phyloP scores from a whole-genome alignment of 1,140 invertebrate genomes.

The Mesaphorura yosii region DNA sequence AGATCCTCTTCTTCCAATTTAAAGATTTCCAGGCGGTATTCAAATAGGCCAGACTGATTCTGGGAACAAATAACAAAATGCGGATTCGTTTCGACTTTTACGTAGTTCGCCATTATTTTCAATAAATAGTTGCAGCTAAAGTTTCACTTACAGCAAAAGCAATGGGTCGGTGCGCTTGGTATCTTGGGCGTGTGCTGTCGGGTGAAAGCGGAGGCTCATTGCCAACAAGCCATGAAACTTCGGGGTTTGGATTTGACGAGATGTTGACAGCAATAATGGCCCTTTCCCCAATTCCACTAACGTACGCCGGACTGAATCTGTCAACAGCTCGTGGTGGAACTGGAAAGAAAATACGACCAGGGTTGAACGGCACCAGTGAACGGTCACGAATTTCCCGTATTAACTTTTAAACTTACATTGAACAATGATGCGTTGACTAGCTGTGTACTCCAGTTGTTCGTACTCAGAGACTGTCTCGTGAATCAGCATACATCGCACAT shows the following conservation, averaged over 20 bases:
- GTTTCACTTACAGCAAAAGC: background rate
- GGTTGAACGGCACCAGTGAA: background rate
- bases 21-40: conserved; percentile 13
- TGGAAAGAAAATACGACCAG: conserved; percentile 4
- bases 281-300: conserved; percentile 15
- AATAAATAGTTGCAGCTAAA: background rate
- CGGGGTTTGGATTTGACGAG: conserved; percentile 26
- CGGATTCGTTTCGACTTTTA: no score
- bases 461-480: conserved; percentile 20
- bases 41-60: conserved; percentile 12
- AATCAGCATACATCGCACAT: conserved; percentile 22
- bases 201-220: background rate
- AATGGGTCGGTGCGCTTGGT: background rate
- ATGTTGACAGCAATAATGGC: conserved; percentile 20
- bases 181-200: background rate
- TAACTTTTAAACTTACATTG: conserved; percentile 20
- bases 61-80: conserved; percentile 8
- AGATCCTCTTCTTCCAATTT: conserved; percentile 25
- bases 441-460: conserved; percentile 23
- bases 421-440: conserved; percentile 13
- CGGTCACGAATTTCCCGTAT: background rate
- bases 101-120: background rate
- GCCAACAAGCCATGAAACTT: conserved; percentile 7
- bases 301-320: conserved; percentile 1
- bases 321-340: conserved; percentile 16